Conservation (phyloP, 2,888 invertebrate genomes). For the Hyppa rectilinea region DNA sequence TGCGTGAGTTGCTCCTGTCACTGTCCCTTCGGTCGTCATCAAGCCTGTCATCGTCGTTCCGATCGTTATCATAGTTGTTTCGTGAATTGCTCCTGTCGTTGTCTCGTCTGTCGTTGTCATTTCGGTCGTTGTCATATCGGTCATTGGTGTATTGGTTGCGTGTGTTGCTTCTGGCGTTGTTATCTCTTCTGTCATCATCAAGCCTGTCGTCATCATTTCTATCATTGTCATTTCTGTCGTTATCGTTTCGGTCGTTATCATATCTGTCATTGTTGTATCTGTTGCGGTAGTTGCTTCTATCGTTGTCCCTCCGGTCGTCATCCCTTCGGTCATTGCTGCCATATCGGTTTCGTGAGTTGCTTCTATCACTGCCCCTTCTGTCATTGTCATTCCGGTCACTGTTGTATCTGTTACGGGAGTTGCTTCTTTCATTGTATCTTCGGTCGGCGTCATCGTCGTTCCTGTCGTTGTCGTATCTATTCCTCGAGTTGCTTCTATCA, state of each 20-base stretch:
- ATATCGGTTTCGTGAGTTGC: background rate
- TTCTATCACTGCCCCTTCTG: background rate
- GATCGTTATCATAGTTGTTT: constrained; percentile 7
- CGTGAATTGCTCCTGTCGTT: constrained; percentile 6
- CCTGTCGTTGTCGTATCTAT: background rate
- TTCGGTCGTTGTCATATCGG: constrained; percentile 7
- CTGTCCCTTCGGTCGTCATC: background rate
- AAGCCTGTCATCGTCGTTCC: background rate
- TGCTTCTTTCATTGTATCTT: constrained; percentile 2
- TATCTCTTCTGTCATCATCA: constrained; percentile 5
- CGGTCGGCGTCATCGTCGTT: constrained; percentile 1
- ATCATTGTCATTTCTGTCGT: background rate
- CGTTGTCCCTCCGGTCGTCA: background rate
- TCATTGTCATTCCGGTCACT: background rate
- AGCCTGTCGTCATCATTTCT: background rate
- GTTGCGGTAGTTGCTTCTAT: background rate
- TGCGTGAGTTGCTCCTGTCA: constrained; percentile 2
- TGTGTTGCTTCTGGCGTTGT: background rate
- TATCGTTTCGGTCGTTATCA: background rate
- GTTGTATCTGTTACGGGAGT: background rate
- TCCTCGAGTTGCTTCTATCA: background rate
- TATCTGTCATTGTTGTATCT: constrained; percentile 3
- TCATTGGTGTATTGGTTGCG: background rate
- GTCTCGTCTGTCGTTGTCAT: constrained; percentile 1
- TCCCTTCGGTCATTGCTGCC: background rate